phyloP scores from a whole-genome alignment of 2,113 vertebrate species.

The Ceuthmochares aereus region DNA sequence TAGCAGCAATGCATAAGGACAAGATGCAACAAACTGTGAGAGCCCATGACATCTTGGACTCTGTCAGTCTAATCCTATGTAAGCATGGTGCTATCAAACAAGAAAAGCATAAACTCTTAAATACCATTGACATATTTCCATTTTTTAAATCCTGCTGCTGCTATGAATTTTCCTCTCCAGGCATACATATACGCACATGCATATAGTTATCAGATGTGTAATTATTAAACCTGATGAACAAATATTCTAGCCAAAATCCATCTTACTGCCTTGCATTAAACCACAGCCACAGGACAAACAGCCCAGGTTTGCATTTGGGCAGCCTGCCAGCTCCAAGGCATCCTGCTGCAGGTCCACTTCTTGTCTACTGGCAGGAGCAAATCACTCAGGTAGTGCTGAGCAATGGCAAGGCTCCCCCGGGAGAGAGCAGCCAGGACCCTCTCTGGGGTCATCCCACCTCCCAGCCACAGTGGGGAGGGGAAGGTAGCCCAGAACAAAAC shows the following conservation, averaged over 20 bases:
- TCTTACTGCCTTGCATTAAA: not conserved
- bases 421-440: not conserved
- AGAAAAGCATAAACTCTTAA: not conserved
- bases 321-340: not conserved
- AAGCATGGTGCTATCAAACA: not conserved
- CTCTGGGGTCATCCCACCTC: not conserved
- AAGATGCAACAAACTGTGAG: not conserved
- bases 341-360: not conserved
- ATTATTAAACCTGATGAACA: not conserved
- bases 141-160: not conserved
- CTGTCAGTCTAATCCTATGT: not conserved
- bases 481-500: not conserved
- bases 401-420: not conserved
- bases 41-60: not conserved
- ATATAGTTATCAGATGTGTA: not conserved
- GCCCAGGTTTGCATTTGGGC: not conserved
- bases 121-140: not conserved
- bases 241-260: not conserved
- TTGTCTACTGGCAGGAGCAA: not conserved
- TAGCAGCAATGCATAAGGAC: rapidly evolving
- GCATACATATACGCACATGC: rapidly evolving
- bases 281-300: not conserved
- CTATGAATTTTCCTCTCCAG: not conserved
- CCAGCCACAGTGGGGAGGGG: not conserved
- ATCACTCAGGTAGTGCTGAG: not conserved